Base-by-base conservation (phyloP, 2,113 vertebrate genomes). In the Leptodactylus fuscus region DNA sequence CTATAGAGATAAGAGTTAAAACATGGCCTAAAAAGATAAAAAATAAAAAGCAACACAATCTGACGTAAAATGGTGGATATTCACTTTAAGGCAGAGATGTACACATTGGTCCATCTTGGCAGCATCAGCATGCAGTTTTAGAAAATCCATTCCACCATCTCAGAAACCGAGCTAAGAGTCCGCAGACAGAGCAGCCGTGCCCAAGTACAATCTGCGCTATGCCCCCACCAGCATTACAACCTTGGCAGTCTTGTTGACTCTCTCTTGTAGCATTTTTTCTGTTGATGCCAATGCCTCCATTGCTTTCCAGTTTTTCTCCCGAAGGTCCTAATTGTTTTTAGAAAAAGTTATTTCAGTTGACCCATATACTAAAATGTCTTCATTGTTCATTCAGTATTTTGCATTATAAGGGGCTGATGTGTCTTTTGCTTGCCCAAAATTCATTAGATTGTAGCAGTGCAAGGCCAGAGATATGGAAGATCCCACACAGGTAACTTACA, bases 251-350 rank as follows among this genome's bases (percentile, higher is more conserved):
- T 97, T 98, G 98, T 94, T 94, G 96, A 98, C 95, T 97, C 96
- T 99, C 92, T 97, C 96, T 96, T 98, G 97, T 93, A 99, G 97
- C 95, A 99, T 95, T 97, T 98, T 96, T 97, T 99, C 98, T 94
- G 97, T 99, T 95, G 97, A 96, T 95, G 97, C 96, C 94, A 99
- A 96, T 95, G 98, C 98, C 94, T 99, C 98, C 98, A 99, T 99
- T 91, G 97, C 98, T 95, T 97, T 95, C 98, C 98, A 99, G 97
- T 99, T 99, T 99, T 98, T 99, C 98, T 98, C 93, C 95, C 98
- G 98, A 93, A 99, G 98, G 93, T 98, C 98, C 98, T 99, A 96
- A 97, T 98, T 95, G 94, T 97, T 98, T 97, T 97, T 96, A 97
- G 94, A 99, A 96, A 99, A 90, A 99, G 97, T 91, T 92, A 95